Evolutionary conservation across 2,113 vertebrate genomes (phyloP).

Genomic region (Orycteropus afer): DNA sequence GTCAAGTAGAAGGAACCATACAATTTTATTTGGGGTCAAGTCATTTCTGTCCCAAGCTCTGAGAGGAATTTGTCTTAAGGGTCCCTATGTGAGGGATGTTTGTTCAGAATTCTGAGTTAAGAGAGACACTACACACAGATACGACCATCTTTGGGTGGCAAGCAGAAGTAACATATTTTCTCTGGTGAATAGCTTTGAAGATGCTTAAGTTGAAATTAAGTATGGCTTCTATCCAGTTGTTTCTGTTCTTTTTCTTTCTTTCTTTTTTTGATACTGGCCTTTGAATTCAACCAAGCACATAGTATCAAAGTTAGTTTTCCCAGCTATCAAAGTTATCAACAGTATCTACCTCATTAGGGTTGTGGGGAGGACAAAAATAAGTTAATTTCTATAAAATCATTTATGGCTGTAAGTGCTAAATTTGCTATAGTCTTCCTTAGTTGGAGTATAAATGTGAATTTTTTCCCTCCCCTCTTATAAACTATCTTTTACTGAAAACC

Average conservation of each 20-base stretch:
- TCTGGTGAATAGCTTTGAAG: conserved; percentile 35
- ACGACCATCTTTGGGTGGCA: background rate
- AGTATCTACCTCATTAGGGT: background rate
- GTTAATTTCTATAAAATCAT: conserved; percentile 3
- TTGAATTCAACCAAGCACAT: background rate
- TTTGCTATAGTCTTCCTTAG: background rate
- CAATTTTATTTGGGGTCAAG: conserved; percentile 11
- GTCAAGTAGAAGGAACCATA: conserved; percentile 29
- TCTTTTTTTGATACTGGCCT: background rate
- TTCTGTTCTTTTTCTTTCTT: background rate
- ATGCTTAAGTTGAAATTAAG: conserved; percentile 28
- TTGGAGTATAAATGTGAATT: background rate
- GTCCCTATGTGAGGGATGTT: background rate
- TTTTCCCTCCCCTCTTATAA: background rate
- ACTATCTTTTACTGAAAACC: background rate
- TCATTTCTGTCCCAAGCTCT: background rate
- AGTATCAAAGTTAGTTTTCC: conserved; percentile 30
- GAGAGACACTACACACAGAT: background rate
- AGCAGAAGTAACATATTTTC: background rate
- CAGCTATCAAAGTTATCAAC: background rate
- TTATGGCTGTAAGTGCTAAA: background rate
- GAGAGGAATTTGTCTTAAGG: background rate
- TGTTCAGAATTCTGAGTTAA: background rate
- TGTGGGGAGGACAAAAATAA: background rate
- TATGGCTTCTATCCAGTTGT: background rate